Evolutionary conservation across 2,113 vertebrate species (phyloP).

Genomic region (Nothocercus julius): DNA sequence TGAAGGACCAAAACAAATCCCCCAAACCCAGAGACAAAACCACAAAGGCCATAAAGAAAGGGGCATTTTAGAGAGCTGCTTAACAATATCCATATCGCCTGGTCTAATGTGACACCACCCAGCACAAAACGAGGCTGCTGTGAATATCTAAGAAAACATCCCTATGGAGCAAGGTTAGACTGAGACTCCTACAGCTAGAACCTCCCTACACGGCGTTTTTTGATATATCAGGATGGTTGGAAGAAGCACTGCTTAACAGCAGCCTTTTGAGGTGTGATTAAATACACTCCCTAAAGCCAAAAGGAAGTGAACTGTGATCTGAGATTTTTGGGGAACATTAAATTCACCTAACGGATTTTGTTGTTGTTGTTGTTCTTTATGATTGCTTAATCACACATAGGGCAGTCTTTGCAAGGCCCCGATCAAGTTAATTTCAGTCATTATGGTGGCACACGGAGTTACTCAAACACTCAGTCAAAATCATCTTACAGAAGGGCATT

Average conservation of each 20-base stretch:
- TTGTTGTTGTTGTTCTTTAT: background rate
- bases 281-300: slow-evolving; percentile 6
- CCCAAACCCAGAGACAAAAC: background rate
- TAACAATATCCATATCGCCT: background rate
- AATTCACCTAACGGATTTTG: background rate
- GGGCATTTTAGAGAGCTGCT: background rate
- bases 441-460: background rate
- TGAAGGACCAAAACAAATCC: background rate
- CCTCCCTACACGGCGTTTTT: background rate
- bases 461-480: slow-evolving; percentile 40
- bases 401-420: background rate
- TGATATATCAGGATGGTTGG: background rate
- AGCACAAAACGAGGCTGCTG: background rate
- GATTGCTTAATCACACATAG: background rate
- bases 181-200: background rate
- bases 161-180: background rate
- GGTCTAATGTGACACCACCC: background rate
- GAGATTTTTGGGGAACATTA: background rate
- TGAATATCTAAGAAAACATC: background rate
- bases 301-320: slow-evolving; percentile 28
- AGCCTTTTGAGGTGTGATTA: background rate
- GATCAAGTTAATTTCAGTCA: slow-evolving; percentile 25
- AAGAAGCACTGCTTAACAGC: background rate
- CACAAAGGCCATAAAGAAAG: background rate
- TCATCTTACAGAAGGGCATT: slow-evolving; percentile 10